Conservation (phyloP, 2,888 invertebrate species). For the Phyllotreta cruciferae region DNA sequence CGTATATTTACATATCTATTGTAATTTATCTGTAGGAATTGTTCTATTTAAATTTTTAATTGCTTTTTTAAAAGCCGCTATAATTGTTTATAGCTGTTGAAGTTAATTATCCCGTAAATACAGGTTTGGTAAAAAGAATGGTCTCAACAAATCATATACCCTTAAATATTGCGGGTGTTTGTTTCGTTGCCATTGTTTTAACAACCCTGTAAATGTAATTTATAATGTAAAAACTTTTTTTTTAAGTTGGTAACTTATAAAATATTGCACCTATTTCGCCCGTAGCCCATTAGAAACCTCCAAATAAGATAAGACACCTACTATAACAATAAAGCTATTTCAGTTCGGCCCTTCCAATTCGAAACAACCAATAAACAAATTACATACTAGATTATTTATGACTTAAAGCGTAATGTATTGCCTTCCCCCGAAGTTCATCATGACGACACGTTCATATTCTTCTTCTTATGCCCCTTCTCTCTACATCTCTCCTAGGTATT, state of each 20-base stretch:
- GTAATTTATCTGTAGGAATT: too few species aligned
- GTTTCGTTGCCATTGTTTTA: too few species aligned
- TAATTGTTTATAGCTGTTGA: too few species aligned
- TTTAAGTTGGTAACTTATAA: slow-evolving; percentile 4
- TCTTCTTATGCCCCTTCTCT: slow-evolving; percentile 28
- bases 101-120: too few species aligned
- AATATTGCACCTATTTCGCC: too few species aligned
- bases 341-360: slow-evolving; percentile 16
- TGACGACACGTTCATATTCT: slow-evolving; percentile 42
- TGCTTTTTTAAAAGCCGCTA: too few species aligned
- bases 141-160: too few species aligned
- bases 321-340: slow-evolving; percentile 5
- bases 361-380: slow-evolving; percentile 25
- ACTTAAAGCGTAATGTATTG: slow-evolving; percentile 60
- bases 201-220: not conserved
- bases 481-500: slow-evolving; percentile 12
- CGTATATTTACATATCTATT: too few species aligned
- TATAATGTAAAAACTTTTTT: not conserved
- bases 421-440: slow-evolving; percentile 57
- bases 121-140: too few species aligned
- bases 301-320: not conserved
- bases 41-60: too few species aligned
- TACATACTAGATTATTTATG: slow-evolving; percentile 41
- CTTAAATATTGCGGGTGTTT: too few species aligned
- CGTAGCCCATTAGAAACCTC: not conserved